Evolutionary conservation across 1,140 invertebrate species (phyloP), one percentile per base, ranked within the genome.

Genomic region (Bacillus rossius): DNA sequence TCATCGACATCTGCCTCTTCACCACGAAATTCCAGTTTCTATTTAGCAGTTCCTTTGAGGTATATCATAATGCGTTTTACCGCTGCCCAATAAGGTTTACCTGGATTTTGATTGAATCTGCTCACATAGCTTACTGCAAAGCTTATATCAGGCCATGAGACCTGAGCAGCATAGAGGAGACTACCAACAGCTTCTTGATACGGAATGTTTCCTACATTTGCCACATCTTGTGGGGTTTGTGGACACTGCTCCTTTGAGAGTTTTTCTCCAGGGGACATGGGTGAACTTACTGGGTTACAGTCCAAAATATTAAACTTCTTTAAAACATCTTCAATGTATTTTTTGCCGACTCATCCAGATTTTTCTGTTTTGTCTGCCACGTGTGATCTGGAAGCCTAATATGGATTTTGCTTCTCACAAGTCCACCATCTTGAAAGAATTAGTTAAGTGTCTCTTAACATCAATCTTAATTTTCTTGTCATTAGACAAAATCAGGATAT

Each of bases 81-180:
- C 8, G 65, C 65, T 57, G 60, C 65, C 61, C 70, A 72, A 60
- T 78, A 69, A 5, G 60, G 47, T 45, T 65, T 51, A 45, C 42
- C 56, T 13, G 55, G 68, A 38, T 62, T 64, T 10, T 61, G 61
- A 8, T 64, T 60, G 49, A 64, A 69, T 53, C 66, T 64, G 20
- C 62, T 67, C 8, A 69, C 48, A 19, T 58, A 23, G 55, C 55
- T 69, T 0, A 79, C 75, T 7, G 72, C 65, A 57, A 63, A 76
- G 8, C 68, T 45, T 23, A 78, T 70, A 64, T 79, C 72, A 52
- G 74, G 75, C 49, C 76, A 48, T 8, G 70, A 69, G 7, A 53
- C 55, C 13, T 59, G 53, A 26, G 68, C 49, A 7, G 74, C 25
- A 67, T 71, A 75, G 49, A 77, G 52, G n/a, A 79, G 61, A 29